Conservation (phyloP, 1,140 invertebrate genomes). For the Protaetia brevitarsis region DNA sequence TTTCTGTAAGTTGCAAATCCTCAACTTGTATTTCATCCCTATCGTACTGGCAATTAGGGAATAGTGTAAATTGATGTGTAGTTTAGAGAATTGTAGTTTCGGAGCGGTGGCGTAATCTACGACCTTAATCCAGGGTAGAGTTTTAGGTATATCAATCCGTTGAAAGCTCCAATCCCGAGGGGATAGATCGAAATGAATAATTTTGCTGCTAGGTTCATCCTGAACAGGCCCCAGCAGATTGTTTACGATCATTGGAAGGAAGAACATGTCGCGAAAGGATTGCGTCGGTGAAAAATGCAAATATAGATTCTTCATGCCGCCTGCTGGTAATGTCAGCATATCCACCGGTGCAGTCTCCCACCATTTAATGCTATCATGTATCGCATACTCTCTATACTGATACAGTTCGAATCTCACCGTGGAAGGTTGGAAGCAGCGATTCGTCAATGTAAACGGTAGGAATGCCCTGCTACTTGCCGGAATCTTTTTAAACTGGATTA, state of each 20-base stretch:
- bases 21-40: too few species aligned
- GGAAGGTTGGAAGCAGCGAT: constrained; percentile 31
- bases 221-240: constrained; percentile 42
- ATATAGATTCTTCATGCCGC: constrained; percentile 32
- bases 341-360: not conserved
- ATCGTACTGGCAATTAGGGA: too few species aligned
- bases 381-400: constrained; percentile 40
- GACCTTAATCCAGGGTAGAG: too few species aligned
- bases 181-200: too few species aligned
- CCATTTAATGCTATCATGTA: not conserved
- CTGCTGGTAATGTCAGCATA: not conserved
- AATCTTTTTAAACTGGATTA: constrained; percentile 36
- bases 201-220: too few species aligned
- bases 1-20: too few species aligned
- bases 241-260: constrained; percentile 44
- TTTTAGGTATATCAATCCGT: too few species aligned
- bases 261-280: constrained; percentile 35
- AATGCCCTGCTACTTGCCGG: constrained; percentile 31
- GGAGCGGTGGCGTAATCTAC: too few species aligned
- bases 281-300: constrained; percentile 43
- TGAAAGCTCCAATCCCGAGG: too few species aligned
- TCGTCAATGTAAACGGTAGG: constrained; percentile 32
- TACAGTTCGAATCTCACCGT: constrained; percentile 37
- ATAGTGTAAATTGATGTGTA: too few species aligned
- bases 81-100: too few species aligned